Evolutionary conservation across 2,797 vertebrate species (phyloP).

Genomic region (Gymnopithys bicolor): DNA sequence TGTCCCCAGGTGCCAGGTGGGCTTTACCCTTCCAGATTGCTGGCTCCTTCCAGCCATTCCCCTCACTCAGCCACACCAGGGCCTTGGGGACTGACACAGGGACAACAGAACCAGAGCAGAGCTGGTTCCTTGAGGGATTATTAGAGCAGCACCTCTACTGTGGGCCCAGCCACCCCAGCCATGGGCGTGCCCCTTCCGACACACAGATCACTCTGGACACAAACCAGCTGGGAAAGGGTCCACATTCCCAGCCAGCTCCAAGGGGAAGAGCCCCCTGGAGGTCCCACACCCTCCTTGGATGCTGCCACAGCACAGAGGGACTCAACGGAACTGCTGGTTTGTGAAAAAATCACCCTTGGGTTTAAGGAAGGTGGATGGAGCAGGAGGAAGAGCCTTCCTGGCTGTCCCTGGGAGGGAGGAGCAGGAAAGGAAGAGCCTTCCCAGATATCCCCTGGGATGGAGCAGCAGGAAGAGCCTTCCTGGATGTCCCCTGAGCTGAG

Average conservation of each 20-base stretch:
- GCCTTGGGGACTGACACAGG: not conserved
- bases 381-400: not conserved
- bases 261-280: not conserved
- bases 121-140: not conserved
- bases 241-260: not conserved
- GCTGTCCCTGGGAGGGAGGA: too few species aligned
- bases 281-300: not conserved
- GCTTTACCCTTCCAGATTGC: not conserved
- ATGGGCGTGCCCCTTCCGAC: not conserved
- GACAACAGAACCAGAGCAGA: not conserved
- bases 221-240: not conserved
- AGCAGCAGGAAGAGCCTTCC: not conserved
- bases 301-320: not conserved
- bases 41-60: not conserved
- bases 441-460: too few species aligned
- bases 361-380: not conserved
- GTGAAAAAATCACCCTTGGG: not conserved
- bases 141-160: not conserved
- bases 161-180: not conserved
- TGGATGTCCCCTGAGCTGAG: not conserved
- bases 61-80: not conserved
- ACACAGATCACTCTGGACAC: accelerated
- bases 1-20: not conserved
- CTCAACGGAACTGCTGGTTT: not conserved
- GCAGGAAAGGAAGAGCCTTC: not conserved